Evolutionary conservation across 2,888 invertebrate genomes (phyloP), one percentile per base, ranked within the genome.

Genomic region (Perdita meconis): DNA sequence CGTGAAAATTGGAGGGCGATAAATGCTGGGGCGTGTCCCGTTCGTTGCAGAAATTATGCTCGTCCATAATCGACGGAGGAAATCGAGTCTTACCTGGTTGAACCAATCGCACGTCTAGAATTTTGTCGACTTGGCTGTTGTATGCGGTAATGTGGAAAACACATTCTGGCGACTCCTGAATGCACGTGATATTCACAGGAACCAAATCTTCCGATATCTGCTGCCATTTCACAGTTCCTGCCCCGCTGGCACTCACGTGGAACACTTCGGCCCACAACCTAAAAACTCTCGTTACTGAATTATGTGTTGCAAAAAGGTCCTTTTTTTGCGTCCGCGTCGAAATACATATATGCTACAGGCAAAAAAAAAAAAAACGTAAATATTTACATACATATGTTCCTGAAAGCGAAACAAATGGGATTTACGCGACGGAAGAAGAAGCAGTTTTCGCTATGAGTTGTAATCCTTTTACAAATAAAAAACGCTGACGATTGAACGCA

Each of bases 241-340:
- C 96, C 81, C 97, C 97, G 90, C 97, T 97, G 65, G 98, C 97
- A 87, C 97, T 97, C 90, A 99, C 98, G 93, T 98, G 98, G 93
- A 98, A 99, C 90, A 99, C 98, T 94, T 99, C 99, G 87, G 98
- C 99, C 99, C 99, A 99, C 92, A 99, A 94, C 94, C 99, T 97
- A 95, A 89, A 94, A 85, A 84, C 77, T 77, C 78, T 80, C 60
- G 61, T 83, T 73, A 65, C 59, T 75, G 44, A 73, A 77, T 67
- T 72, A 44, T 69, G 55, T 19, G 30, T 53, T 6, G 13, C 12
- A 34, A 22, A 4, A 30, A 4, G 30, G 6, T 4, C 30, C 30
- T 6, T 30, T 6, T 30, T 30, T 30, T 30, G 30, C 30, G 30
- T 30, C n/a, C n/a, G n/a, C n/a, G 57, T 82, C 24, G 36, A 67